Evolutionary conservation across 2,888 invertebrate genomes (phyloP).

Genomic region (Stenoptilia bipunctidactyla): DNA sequence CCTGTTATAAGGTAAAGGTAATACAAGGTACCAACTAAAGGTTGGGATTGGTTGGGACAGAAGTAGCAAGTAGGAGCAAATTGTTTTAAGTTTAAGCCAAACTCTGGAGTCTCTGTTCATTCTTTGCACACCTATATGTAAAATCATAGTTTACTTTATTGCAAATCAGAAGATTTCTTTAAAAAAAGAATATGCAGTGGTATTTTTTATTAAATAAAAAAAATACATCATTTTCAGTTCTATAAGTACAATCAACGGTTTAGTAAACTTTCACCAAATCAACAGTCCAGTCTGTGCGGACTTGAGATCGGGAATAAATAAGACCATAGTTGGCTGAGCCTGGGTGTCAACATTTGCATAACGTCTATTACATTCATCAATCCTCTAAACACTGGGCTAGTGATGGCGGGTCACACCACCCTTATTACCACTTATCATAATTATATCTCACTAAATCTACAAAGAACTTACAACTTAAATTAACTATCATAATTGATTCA

Average conservation of each 20-base stretch:
- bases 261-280: conserved; percentile 64
- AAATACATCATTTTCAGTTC: conserved; percentile 64
- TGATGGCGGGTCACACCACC: too few relatives aligned
- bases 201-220: conserved; percentile 65
- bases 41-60: too few relatives aligned
- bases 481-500: conserved; percentile 14
- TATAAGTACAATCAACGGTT: conserved; percentile 67
- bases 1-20: too few relatives aligned
- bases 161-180: too few relatives aligned
- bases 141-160: too few relatives aligned
- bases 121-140: too few relatives aligned
- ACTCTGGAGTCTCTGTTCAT: too few relatives aligned
- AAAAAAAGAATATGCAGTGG: conserved; percentile 29
- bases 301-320: conserved; percentile 62
- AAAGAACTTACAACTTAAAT: background rate
- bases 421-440: too few relatives aligned
- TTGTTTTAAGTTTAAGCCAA: too few relatives aligned
- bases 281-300: conserved; percentile 44
- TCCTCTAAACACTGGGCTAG: background rate
- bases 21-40: too few relatives aligned
- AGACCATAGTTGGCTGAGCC: conserved; percentile 22
- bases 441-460: too few relatives aligned
- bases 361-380: conserved; percentile 7
- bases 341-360: conserved; percentile 40
- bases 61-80: too few relatives aligned